Conservation (phyloP, 2,888 invertebrate species). For the Rhyacophila evoluta region DNA sequence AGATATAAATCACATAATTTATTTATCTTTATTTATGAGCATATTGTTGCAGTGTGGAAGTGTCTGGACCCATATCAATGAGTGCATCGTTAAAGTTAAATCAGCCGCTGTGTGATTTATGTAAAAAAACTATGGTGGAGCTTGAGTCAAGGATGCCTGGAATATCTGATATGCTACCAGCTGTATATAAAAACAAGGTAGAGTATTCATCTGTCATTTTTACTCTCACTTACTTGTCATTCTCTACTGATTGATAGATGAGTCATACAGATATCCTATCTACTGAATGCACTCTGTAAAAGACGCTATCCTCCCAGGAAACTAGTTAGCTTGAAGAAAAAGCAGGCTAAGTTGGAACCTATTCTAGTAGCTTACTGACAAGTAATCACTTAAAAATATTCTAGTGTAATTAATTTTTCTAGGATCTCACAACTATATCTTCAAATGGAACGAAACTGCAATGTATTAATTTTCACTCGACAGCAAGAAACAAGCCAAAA, state of each 20-base stretch:
- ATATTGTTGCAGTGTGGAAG: not conserved
- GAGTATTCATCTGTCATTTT: not conserved
- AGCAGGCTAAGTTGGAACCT: too few species aligned
- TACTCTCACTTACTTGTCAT: not conserved
- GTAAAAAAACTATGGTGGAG: conserved; percentile 63
- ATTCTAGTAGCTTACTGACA: too few species aligned
- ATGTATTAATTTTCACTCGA: not conserved
- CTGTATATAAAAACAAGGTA: conserved; percentile 56
- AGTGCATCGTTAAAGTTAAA: conserved; percentile 46
- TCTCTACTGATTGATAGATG: too few species aligned
- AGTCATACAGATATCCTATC: too few species aligned
- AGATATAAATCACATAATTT: too few species aligned
- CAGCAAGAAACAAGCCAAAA: not conserved
- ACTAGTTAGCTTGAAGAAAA: too few species aligned
- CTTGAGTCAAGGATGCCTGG: conserved; percentile 67
- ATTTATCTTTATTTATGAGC: too few species aligned
- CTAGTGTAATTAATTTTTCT: too few species aligned
- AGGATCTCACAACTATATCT: not conserved
- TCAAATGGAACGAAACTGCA: not conserved
- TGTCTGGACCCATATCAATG: conserved; percentile 27
- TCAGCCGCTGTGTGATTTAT: conserved; percentile 67
- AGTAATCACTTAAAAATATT: too few species aligned
- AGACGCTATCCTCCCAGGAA: too few species aligned
- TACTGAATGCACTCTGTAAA: too few species aligned
- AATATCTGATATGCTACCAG: conserved; percentile 64